Base-by-base conservation (phyloP, 1,140 invertebrate genomes). In the Cherax destructor region DNA sequence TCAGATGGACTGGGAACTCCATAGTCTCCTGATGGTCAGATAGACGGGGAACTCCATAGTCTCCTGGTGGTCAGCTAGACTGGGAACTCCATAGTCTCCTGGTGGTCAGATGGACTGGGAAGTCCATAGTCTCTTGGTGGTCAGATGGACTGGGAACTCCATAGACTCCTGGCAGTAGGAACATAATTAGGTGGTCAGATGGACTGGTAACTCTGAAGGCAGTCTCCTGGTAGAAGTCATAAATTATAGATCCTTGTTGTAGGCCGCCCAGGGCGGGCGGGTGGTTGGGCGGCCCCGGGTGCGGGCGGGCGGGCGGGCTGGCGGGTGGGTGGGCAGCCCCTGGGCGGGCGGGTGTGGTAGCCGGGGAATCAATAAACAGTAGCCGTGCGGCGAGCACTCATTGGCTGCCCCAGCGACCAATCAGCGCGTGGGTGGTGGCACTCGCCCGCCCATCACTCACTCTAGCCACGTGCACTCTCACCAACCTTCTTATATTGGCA, bases 391-490 rank as follows among this genome's bases (percentile, higher is more conserved):
- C 72, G 81, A 84, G 88, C 88, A 84, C 88, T 91, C 88, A 91
- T 91, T 91, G 88, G 88, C 88, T 84, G 88, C 30, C 56, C 88
- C 52, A 50, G 50, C 81, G 88, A 91, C 88, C 88, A 91, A 91
- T 91, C 88, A 91, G 81, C 88, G 88, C 79, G 81, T 65, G 80
- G 80, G 30, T 41, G 52, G 81, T 91, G 74, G 81, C 88, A 81
- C 88, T 74, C 85, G 88, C 88, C 88, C 88, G 88, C 88, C 88
- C 88, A 91, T 91, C 88, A 91, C n/a, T 91, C 88, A 91, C 81
- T 78, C 88, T 84, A 74, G 88, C 88, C 88, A 91, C 88, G 88
- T 91, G 88, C 81, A 91, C 88, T 72, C 72, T 30, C 79, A 11
- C 18, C 30, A 74, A 16, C 49, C 50, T 88, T 41, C 30, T 72